phyloP scores from a whole-genome alignment of 2,888 invertebrate genomes.

The Lasioglossum morio region DNA sequence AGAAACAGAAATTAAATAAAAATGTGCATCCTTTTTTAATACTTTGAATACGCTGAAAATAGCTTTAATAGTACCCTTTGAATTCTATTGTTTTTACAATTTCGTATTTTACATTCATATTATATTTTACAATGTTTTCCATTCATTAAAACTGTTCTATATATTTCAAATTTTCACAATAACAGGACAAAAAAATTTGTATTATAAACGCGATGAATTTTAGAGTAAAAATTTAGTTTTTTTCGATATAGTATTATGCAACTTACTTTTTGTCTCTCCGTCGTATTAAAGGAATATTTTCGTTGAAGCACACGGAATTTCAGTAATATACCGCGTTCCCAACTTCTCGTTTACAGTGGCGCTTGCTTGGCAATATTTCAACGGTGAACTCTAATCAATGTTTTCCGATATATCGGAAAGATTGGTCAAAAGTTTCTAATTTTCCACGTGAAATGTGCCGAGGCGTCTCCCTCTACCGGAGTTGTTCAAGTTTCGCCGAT shows the following conservation, averaged over 20 bases:
- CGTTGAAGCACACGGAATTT: background rate
- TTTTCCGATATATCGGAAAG: conserved; percentile 46
- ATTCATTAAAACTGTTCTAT: too few relatives aligned
- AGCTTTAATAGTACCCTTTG: background rate
- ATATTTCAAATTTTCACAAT: too few relatives aligned
- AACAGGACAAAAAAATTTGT: too few relatives aligned
- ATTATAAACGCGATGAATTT: too few relatives aligned
- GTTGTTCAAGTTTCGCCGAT: conserved; percentile 35
- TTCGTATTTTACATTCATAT: too few relatives aligned
- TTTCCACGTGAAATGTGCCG: conserved; percentile 41
- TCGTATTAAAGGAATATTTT: background rate
- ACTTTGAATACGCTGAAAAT: background rate
- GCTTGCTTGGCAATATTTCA: conserved; percentile 44
- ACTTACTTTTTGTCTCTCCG: background rate
- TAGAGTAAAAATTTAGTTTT: background rate
- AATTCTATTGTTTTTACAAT: too few relatives aligned
- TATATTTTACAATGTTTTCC: too few relatives aligned
- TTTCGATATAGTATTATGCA: background rate
- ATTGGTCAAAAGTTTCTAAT: conserved; percentile 48
- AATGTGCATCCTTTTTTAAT: too few relatives aligned
- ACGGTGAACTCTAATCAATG: conserved; percentile 46
- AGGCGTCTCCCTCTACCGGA: background rate
- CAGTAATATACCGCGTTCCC: background rate
- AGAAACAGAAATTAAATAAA: background rate
- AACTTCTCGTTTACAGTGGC: conserved; percentile 35